A percentile compares a stretch with the other conserved stretches of the same genome.
Conservation (phyloP, 2,888 invertebrate genomes). For the Helobdella robusta region DNA sequence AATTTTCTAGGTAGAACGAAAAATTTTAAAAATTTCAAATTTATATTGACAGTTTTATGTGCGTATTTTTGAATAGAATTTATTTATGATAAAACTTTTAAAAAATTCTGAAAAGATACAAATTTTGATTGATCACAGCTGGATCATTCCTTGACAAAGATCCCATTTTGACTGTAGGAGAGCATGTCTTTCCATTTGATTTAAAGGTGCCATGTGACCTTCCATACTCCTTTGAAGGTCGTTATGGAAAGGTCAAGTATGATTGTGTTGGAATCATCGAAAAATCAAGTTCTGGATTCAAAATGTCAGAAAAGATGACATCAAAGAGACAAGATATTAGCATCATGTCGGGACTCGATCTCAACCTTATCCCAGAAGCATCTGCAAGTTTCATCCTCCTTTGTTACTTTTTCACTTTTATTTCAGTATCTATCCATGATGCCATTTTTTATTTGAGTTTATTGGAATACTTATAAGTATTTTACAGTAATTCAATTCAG, state of each 20-base stretch:
- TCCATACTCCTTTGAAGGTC: constrained; percentile 47
- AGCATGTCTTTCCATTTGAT: constrained; percentile 42
- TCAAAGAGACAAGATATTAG: constrained; percentile 42
- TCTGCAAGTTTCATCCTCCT: too few species aligned
- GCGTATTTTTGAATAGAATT: background rate
- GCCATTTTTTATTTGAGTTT: too few species aligned
- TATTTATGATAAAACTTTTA: background rate
- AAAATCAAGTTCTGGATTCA: constrained; percentile 27
- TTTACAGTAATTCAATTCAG: too few species aligned
- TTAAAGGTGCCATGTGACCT: constrained; percentile 44
- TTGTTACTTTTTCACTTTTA: too few species aligned
- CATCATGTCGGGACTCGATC: constrained; percentile 38
- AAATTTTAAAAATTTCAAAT: background rate
- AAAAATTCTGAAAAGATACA: too few species aligned
- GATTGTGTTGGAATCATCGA: constrained; percentile 38
- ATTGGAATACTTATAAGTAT: too few species aligned
- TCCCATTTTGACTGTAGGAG: constrained; percentile 31
- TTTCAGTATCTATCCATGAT: too few species aligned
- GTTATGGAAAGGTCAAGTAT: constrained; percentile 40
- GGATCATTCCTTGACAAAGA: constrained; percentile 33
- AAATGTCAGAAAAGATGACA: constrained; percentile 36
- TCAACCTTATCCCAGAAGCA: constrained; percentile 37
- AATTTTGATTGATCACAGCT: constrained; percentile 23
- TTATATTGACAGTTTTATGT: background rate
- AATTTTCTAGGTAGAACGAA: too few species aligned